Conservation (phyloP, 2,888 invertebrate genomes). For the Candidula unifasciata region DNA sequence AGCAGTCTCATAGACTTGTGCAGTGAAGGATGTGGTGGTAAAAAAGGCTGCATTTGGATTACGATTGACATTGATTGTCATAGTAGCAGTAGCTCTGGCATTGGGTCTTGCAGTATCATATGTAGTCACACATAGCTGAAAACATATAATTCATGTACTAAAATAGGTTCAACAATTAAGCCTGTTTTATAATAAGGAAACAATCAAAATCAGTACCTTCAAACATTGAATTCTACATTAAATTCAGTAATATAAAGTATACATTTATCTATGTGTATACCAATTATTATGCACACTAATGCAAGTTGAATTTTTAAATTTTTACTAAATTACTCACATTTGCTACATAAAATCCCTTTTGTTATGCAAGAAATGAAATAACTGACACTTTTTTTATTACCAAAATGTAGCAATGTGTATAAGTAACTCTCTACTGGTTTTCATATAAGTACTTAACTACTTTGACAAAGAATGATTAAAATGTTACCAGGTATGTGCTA, state of each 20-base stretch:
- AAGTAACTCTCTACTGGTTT: background rate
- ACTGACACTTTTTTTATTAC: background rate
- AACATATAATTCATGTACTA: background rate
- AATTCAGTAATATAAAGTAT: too few species aligned
- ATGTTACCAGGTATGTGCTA: constrained; percentile 12
- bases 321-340: too few species aligned
- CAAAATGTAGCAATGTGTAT: background rate
- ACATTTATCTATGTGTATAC: too few species aligned
- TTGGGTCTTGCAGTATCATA: constrained; percentile 63
- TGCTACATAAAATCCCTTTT: background rate
- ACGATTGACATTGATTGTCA: constrained; percentile 45
- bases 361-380: background rate
- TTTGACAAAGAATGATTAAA: background rate
- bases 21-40: background rate
- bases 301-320: too few species aligned
- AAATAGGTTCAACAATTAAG: too few species aligned
- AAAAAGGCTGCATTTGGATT: constrained; percentile 45
- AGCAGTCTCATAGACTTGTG: constrained; percentile 29
- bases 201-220: too few species aligned
- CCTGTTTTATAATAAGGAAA: too few species aligned
- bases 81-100: constrained; percentile 42
- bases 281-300: too few species aligned
- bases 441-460: background rate
- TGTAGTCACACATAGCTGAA: constrained; percentile 62
- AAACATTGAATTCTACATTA: too few species aligned